Evolutionary conservation across 2,113 vertebrate species (phyloP), one percentile per base, ranked within the genome.

Genomic region (Datnioides undecimradiatus): DNA sequence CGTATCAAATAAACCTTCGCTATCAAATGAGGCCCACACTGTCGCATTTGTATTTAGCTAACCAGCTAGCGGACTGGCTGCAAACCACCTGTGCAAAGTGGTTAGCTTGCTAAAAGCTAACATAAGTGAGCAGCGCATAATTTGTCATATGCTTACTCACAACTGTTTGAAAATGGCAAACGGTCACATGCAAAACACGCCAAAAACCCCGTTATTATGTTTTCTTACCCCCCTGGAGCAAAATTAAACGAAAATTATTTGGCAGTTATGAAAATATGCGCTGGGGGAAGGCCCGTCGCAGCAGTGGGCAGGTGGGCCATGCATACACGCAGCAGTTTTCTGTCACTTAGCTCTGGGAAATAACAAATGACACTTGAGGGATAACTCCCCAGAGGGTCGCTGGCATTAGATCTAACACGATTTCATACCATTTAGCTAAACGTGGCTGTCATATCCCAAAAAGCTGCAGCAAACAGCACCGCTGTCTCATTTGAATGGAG

Each of bases 261-360:
- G 12, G 1, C 31, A 57, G 43, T 75, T 69, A 21, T 49, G 11
- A 41, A 79, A 84, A 79, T 59, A 64, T 80, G 84, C 71, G 79
- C 78, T 79, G 21, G 59, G 46, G 25, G 81, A 73, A 90, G 94
- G 94, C 95, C 94, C 73, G 78, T 81, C 55, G 87, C 80, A 82
- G 72, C 68, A 59, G 48, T 33, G 84, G 87, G 88, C 92, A 91
- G 90, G 88, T 93, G 94, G 93, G 93, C 93, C 93, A 85, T 79
- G 79, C 87, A 86, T 41, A 88, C 92, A 90, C 93, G 90, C 90
- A 93, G 88, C 87, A 93, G 31, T 93, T 89, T 87, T 83, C 54
- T 5, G 71, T 70, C 86, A 75, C 76, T 82, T 89, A 60, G 27
- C 48, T 38, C n/a, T 19, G 14, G 25, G 7, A 68, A 82, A 73